These are phyloP conservation scores for Tridacna crocea DNA, from an alignment of 2,888 invertebrate species.

Conservation along the genomic window DNA sequence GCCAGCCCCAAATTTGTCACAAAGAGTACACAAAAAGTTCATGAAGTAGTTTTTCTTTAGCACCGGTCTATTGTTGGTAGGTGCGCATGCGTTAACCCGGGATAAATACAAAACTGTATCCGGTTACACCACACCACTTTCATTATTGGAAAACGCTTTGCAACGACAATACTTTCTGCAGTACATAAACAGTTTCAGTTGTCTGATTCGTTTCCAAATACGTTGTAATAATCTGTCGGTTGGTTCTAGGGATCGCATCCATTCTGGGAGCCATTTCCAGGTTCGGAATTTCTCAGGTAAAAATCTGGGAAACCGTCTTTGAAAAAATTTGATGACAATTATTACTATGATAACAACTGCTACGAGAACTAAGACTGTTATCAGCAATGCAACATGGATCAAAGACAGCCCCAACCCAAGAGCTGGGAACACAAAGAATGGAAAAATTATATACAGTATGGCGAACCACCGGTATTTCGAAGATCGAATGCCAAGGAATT, in stretches of 20 bases:
- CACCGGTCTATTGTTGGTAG: too few species aligned
- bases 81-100: too few species aligned
- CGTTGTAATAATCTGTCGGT: conserved; percentile 59
- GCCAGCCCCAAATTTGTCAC: too few species aligned
- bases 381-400: conserved; percentile 71
- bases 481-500: conserved; percentile 85
- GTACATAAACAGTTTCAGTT: background rate
- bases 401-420: conserved; percentile 77
- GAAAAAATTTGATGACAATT: conserved; percentile 77
- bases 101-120: too few species aligned
- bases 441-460: conserved; percentile 82
- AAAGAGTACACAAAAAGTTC: too few species aligned
- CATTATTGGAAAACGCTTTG: background rate
- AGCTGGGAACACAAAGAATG: conserved; percentile 79
- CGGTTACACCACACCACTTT: too few species aligned
- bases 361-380: conserved; percentile 78
- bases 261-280: conserved; percentile 81
- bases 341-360: conserved; percentile 67
- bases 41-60: too few species aligned
- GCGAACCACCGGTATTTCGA: conserved; percentile 87
- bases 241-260: conserved; percentile 76
- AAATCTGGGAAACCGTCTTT: conserved; percentile 68
- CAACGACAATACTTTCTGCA: background rate
- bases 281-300: conserved; percentile 75
- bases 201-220: background rate